Percentiles rank a stretch among this genome's conserved stretches.
These are phyloP conservation scores for Polypterus bichir DNA, from an alignment of 2,113 vertebrate genomes.

Conservation along the genomic window DNA sequence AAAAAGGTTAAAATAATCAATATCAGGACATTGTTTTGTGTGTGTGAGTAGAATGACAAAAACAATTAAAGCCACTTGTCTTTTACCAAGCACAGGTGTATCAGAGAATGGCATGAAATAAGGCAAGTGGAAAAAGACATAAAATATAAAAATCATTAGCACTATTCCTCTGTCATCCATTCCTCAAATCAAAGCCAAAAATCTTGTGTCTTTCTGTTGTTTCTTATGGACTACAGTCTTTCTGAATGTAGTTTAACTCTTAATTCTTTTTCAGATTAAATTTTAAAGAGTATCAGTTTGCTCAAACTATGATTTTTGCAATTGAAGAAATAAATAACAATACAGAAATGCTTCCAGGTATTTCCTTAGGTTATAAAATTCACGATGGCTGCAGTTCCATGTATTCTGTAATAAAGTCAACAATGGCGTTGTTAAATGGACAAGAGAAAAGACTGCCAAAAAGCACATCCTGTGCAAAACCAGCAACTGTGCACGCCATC, in stretches of 20 bases:
- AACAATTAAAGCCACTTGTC: no score
- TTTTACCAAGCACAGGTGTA: no score
- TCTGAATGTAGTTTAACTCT: not conserved
- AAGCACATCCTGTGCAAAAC: no score
- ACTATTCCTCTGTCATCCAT: no score
- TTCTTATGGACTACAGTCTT: not conserved
- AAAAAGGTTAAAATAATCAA: no score
- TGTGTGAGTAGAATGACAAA: no score
- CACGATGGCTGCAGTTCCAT: slow-evolving; percentile 33
- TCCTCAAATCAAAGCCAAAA: not conserved
- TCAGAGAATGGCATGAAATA: no score
- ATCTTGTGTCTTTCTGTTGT: not conserved
- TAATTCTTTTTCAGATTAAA: slow-evolving; percentile 26
- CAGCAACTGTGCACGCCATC: no score
- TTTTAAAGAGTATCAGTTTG: slow-evolving; percentile 36
- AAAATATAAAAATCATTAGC: no score
- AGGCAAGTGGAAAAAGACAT: no score
- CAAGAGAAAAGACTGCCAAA: slow-evolving; percentile 16
- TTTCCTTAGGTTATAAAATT: slow-evolving; percentile 35
- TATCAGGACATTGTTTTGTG: no score
- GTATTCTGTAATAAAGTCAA: slow-evolving; percentile 28
- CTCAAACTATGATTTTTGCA: slow-evolving; percentile 37
- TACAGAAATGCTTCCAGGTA: slow-evolving; percentile 25
- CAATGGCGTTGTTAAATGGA: slow-evolving; percentile 27
- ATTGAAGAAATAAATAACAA: slow-evolving; percentile 37